Evolutionary conservation across 2,113 vertebrate species (phyloP).

Genomic region (Caracal caracal): DNA sequence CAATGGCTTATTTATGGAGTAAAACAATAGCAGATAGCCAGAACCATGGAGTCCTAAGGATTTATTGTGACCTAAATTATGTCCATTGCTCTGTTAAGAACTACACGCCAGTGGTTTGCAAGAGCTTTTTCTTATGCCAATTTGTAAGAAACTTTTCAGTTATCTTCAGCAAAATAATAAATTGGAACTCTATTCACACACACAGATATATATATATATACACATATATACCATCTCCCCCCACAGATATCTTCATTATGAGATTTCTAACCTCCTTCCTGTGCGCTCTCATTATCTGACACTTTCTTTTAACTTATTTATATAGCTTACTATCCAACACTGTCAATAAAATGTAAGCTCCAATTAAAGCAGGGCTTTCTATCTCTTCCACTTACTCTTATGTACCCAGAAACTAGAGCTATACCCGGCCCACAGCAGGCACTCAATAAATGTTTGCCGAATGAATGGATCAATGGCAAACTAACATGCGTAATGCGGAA

Average conservation of each 20-base stretch:
- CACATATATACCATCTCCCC: not conserved
- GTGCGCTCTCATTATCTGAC: not conserved
- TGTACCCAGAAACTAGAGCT: not conserved
- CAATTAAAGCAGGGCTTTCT: not conserved
- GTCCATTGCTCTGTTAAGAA: not conserved
- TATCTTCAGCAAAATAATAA: slow-evolving; percentile 3
- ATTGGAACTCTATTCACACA: not conserved
- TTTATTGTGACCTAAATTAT: not conserved
- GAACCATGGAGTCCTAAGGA: slow-evolving; percentile 25
- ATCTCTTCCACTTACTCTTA: not conserved
- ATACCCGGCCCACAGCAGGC: not conserved
- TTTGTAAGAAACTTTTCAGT: not conserved
- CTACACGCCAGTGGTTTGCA: not conserved
- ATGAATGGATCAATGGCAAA: not conserved
- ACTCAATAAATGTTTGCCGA: not conserved
- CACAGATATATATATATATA: too few species aligned
- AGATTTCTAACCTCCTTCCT: not conserved
- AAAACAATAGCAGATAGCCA: not conserved
- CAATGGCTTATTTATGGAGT: slow-evolving; percentile 20
- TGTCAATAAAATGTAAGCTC: not conserved
- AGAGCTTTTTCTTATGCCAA: not conserved
- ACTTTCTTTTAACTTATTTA: slow-evolving; percentile 17
- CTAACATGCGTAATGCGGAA: not conserved
- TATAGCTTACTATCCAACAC: not conserved
- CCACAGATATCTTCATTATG: not conserved